Base-by-base conservation (phyloP, 2,888 invertebrate species). In the Oscheius sp. region DNA sequence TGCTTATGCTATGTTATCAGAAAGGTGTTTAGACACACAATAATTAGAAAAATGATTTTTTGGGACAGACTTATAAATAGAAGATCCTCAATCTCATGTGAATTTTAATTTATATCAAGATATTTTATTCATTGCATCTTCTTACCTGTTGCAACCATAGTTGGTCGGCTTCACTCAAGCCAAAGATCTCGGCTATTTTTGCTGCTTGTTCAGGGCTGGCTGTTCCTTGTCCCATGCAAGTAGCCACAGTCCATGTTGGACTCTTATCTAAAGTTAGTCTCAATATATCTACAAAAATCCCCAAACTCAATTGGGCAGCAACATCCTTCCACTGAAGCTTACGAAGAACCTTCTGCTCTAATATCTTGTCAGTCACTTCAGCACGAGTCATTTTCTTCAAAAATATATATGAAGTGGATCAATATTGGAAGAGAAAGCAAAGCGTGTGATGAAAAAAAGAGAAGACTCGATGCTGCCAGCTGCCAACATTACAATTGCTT, bases 191-290 rank as follows among this genome's bases (percentile, higher is more conserved):
- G 1, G 22, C 47, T 22, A 62, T 6, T 24, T 62, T 47, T 8
- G 6, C 47, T 17, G 62, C 62, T 20, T 62, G 49, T 32, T 62
- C 36, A 1, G 47, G 14, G 30, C 28, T 50, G 20, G 22, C 22
- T 0, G 62, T 62, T 30, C 49, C 62, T 22, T 62, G 62, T n/a
- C 62, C 62, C 8, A 62, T 22, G 17, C 62, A 62, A 14, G 62
- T 50, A 17, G 62, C 62, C 12, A 50, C 62, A 2, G 62, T 62
- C 62, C 62, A 62, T 12, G 62, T 62, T 2, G 62, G 62, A 28
- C 62, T 62, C 47, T 28, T 41, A 17, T 44, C 59, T 57, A 14
- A 22, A 32, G 20, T 36, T 36, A 2, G 5, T n/a, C n/a, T n/a
- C n/a, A n/a, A n/a, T 12, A 50, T n/a, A 50, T 9, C 26, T 8